Evolutionary conservation across 2,888 invertebrate species (phyloP).

Genomic region (Panzeria rudis): DNA sequence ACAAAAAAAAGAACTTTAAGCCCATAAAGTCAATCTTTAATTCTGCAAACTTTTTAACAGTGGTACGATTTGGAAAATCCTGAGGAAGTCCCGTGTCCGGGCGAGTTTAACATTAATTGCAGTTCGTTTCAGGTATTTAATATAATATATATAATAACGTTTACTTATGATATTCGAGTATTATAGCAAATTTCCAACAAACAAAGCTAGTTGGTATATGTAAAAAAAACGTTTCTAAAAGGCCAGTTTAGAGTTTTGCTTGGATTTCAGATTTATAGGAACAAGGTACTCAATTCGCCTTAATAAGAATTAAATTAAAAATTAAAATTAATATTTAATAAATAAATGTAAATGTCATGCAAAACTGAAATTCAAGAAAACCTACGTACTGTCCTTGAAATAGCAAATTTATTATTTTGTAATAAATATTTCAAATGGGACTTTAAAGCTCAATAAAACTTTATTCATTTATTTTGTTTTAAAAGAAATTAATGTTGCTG

Average conservation of each 20-base stretch:
- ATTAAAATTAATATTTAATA: no score
- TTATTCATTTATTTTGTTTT: conserved; percentile 27
- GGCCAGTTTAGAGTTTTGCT: no score
- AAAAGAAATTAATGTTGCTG: conserved; percentile 90
- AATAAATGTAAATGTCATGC: no score
- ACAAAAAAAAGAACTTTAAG: no score
- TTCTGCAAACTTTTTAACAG: conserved; percentile 80
- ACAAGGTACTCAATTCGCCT: no score
- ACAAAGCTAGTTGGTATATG: no score
- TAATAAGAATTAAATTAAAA: no score
- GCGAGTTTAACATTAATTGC: conserved; percentile 87
- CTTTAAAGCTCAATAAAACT: neutral
- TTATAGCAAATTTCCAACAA: no score
- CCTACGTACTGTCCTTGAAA: neutral
- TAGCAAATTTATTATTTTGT: neutral
- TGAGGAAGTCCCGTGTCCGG: conserved; percentile 89
- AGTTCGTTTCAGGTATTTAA: conserved; percentile 86
- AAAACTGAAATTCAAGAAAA: no score
- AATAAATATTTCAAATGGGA: neutral
- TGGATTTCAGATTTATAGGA: no score
- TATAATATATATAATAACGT: conserved; percentile 40
- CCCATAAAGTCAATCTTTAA: no score
- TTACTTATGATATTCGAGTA: neutral
- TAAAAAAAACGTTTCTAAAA: no score
- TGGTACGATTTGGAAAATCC: conserved; percentile 95